Evolutionary conservation across 23 tunicate species (phyloP).

Genomic region (Styela clava): DNA sequence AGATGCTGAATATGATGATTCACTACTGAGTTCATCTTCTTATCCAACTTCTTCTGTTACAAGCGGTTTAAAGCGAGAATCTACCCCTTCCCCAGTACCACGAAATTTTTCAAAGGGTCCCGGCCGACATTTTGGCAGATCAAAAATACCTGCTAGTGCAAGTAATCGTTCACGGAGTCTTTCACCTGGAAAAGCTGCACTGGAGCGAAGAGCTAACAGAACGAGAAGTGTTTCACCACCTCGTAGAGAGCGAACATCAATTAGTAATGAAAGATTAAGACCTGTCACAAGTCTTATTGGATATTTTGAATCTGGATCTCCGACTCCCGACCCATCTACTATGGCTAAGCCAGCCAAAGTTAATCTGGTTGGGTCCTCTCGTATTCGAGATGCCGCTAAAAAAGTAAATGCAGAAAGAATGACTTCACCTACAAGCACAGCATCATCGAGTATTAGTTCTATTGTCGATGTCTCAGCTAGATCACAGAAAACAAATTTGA

Average conservation of each 20-base stretch:
- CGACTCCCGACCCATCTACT: not conserved
- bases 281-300: slow-evolving; percentile 81
- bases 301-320: slow-evolving; percentile 57
- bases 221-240: slow-evolving; percentile 88
- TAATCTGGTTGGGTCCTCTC: not conserved
- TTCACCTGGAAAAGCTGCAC: slow-evolving; percentile 12
- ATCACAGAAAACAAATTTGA: slow-evolving; percentile 44
- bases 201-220: not conserved
- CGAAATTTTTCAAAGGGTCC: slow-evolving; percentile 50
- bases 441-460: slow-evolving; percentile 6
- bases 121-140: slow-evolving; percentile 34
- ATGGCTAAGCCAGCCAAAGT: not conserved
- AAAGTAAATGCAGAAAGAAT: not conserved
- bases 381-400: not conserved
- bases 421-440: slow-evolving; percentile 20
- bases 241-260: slow-evolving; percentile 25
- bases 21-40: slow-evolving; percentile 9
- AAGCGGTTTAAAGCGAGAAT: slow-evolving; percentile 14
- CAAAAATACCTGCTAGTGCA: slow-evolving; percentile 18
- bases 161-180: slow-evolving; percentile 55
- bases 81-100: slow-evolving; percentile 31
- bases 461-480: slow-evolving; percentile 51
- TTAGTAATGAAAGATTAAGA: slow-evolving; percentile 54
- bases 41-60: slow-evolving; percentile 6
- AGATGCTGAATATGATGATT: slow-evolving; percentile 15